Base-by-base conservation (phyloP, 2,797 vertebrate species). In the Phoeniculus purpureus region DNA sequence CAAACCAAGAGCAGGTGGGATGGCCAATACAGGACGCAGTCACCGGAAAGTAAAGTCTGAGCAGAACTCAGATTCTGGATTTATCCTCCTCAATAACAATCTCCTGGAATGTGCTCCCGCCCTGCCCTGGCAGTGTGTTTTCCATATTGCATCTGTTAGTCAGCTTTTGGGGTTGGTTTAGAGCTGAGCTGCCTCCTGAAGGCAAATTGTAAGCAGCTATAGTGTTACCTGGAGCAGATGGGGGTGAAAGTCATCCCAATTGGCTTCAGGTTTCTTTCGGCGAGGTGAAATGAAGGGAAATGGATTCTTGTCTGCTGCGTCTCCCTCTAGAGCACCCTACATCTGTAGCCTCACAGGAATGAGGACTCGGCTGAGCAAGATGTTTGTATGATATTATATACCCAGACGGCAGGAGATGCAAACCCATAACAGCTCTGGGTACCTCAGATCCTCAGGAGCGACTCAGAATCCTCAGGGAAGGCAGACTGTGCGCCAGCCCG, bases 201-300 rank as follows among this genome's bases (percentile, higher is more conserved):
- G 75, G 81, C 68, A 80, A 83, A 85, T n/a, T 71, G 88, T 81
- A 87, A 54, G 45, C 54, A 56, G 62, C 23, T 87, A 9, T 93
- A 94, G 59, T 66, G 25, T 91, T 92, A 85, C 90, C 67, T 82
- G 88, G 45, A 90, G 84, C 93, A 93, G 88, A 83, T 70, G 76
- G 70, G 25, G 43, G 29, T 62, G 88, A 56, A 87, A 93, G 40
- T 67, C 70, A 78, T 66, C 78, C 70, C 48, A 15, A 56, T 3
- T 0, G 5, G 90, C 84, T 87, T 92, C 86, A 29, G 56, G 81
- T 93, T 94, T 93, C 91, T 56, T 62, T 54, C 17, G 25, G 76
- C 0, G 64, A 66, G 31, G 56, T 71, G 60, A 62, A 81, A 47
- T 47, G 62, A 76, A 93, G 58, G 51, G 37, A 71, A 81, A 75